Percentiles rank a stretch among this genome's conserved stretches.
Conservation (phyloP, 2,888 invertebrate genomes). For the Mesorhabditis sp. region DNA sequence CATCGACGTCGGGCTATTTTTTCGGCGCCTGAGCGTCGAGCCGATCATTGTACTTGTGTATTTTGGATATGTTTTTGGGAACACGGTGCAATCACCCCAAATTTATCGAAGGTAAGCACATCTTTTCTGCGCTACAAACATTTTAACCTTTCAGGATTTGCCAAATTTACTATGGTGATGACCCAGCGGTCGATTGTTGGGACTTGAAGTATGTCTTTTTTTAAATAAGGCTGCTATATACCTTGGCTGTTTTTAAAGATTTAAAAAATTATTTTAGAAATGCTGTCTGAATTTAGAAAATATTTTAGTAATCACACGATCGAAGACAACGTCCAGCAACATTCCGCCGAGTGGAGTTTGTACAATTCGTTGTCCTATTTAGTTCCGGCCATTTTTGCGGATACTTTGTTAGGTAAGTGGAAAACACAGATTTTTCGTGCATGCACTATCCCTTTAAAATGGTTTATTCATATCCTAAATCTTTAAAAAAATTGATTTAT, state of each 20-base stretch:
- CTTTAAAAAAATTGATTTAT: too few species aligned
- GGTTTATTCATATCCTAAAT: too few species aligned
- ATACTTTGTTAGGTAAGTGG: slow-evolving; percentile 27
- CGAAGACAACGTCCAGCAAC: slow-evolving; percentile 30
- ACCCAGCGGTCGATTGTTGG: slow-evolving; percentile 21
- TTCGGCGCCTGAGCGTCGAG: slow-evolving; percentile 23
- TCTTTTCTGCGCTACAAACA: not conserved
- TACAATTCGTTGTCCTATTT: slow-evolving; percentile 24
- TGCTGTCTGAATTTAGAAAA: not conserved
- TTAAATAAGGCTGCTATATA: not conserved
- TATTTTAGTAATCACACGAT: slow-evolving; percentile 9
- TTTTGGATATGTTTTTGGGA: slow-evolving; percentile 40
- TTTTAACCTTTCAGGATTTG: slow-evolving; percentile 24
- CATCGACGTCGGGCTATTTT: not conserved
- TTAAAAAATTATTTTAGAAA: not conserved
- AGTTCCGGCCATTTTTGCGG: slow-evolving; percentile 25
- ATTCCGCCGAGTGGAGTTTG: slow-evolving; percentile 34
- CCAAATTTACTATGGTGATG: slow-evolving; percentile 29
- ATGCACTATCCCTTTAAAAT: too few species aligned
- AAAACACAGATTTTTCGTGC: not conserved
- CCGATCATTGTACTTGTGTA: slow-evolving; percentile 36
- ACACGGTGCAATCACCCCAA: slow-evolving; percentile 34
- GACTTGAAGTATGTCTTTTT: slow-evolving; percentile 15
- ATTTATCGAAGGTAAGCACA: slow-evolving; percentile 26
- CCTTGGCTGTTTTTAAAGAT: too few species aligned